These are phyloP conservation scores for Notoglanidium macrostoma DNA, from an alignment of 2,797 vertebrate genomes.

Conservation along the genomic window DNA sequence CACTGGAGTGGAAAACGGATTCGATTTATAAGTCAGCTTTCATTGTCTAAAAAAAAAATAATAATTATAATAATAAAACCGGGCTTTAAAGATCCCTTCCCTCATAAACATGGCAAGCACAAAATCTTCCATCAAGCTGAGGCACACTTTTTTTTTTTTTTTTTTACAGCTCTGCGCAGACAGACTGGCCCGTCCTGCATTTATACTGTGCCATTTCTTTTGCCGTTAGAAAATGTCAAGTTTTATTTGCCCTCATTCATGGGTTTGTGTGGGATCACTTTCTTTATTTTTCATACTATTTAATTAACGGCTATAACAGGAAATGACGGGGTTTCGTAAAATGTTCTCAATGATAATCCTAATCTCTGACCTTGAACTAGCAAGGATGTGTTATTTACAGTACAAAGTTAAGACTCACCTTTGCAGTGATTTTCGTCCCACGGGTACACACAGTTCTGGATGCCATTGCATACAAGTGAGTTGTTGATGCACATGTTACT, in stretches of 20 bases:
- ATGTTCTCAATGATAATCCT: background rate
- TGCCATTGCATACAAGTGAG: slow-evolving; percentile 94
- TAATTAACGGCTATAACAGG: background rate
- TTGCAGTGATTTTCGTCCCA: slow-evolving; percentile 99
- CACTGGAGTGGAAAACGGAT: background rate
- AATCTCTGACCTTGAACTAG: background rate
- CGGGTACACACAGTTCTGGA: slow-evolving; percentile 98
- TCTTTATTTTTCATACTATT: background rate
- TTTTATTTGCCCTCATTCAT: background rate
- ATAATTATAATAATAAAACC: background rate
- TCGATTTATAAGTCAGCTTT: background rate
- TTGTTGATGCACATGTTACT: slow-evolving; percentile 99
- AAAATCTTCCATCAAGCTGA: background rate
- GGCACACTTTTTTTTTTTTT: background rate
- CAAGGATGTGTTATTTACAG: background rate
- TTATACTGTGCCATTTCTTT: background rate
- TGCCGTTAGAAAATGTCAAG: background rate
- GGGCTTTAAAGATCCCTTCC: background rate
- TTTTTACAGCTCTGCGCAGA: background rate
- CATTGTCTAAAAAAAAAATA: background rate
- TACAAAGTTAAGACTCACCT: slow-evolving; percentile 78
- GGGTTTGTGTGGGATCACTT: background rate
- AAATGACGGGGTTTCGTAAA: background rate
- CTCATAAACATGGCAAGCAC: background rate
- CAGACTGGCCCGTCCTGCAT: background rate